phyloP scores from a whole-genome alignment of 1,140 invertebrate species.

The Pseudomyrmex cubaensis region DNA sequence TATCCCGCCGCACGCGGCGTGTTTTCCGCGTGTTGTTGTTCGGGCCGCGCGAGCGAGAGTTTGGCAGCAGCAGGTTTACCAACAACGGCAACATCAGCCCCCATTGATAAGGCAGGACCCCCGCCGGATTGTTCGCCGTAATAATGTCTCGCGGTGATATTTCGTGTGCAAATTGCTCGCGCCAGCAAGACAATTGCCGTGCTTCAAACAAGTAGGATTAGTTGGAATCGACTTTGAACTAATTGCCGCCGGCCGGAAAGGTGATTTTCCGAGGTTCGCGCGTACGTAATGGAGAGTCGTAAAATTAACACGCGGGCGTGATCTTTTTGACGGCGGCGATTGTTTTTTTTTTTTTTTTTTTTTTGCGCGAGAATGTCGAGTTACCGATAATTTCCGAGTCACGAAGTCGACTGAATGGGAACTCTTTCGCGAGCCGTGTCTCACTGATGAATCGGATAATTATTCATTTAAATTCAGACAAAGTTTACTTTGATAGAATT shows the following conservation, averaged over 20 bases:
- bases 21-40: slow-evolving; percentile 38
- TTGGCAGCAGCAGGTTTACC: slow-evolving; percentile 8
- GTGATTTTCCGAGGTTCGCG: not conserved
- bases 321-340: no score
- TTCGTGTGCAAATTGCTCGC: slow-evolving; percentile 18
- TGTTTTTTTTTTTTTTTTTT: no score
- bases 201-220: slow-evolving; percentile 18
- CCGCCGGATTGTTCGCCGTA: slow-evolving; percentile 31
- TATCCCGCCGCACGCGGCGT: slow-evolving; percentile 39
- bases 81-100: slow-evolving; percentile 12
- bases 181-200: slow-evolving; percentile 3
- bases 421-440: no score
- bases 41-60: not conserved
- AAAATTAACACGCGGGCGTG: no score
- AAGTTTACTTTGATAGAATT: no score
- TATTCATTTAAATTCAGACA: no score
- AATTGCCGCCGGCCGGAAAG: not conserved
- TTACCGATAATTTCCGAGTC: no score
- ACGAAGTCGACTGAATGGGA: no score
- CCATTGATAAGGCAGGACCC: slow-evolving; percentile 28
- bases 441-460: no score
- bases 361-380: no score
- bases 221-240: slow-evolving; percentile 3
- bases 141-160: slow-evolving; percentile 50
- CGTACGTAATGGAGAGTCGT: not conserved